These are phyloP conservation scores for Gymnodraco acuticeps DNA, from an alignment of 2,797 vertebrate genomes.

Conservation along the genomic window DNA sequence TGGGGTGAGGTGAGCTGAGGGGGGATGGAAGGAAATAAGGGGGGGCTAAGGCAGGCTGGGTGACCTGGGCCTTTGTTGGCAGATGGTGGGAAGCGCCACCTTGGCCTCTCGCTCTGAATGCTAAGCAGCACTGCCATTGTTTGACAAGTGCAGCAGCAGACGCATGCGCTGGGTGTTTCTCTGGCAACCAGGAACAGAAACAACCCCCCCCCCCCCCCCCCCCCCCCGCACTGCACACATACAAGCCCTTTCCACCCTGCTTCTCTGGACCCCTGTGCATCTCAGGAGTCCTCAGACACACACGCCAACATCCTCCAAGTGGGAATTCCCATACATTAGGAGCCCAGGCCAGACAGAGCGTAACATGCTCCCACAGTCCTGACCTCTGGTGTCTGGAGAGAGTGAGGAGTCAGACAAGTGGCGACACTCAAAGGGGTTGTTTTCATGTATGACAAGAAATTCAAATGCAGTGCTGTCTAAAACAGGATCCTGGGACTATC, in stretches of 20 bases:
- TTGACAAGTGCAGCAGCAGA: constrained; percentile 80
- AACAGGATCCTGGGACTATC: not conserved
- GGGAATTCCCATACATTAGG: constrained; percentile 63
- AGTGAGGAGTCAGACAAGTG: constrained; percentile 53
- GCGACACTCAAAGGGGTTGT: constrained; percentile 36
- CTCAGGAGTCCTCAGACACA: constrained; percentile 39
- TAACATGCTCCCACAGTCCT: constrained; percentile 49
- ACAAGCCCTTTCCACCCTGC: constrained; percentile 15
- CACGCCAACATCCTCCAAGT: constrained; percentile 41
- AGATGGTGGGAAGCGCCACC: constrained; percentile 86
- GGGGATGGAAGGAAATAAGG: constrained; percentile 65
- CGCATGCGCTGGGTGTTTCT: constrained; percentile 83
- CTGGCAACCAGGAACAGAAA: constrained; percentile 80
- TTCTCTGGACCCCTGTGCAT: constrained; percentile 27
- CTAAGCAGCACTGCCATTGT: constrained; percentile 88
- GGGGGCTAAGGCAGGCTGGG: constrained; percentile 67
- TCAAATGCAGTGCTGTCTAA: constrained; percentile 19
- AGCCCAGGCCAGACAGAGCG: constrained; percentile 35
- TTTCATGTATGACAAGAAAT: constrained; percentile 33
- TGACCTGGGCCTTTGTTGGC: constrained; percentile 88
- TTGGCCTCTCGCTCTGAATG: constrained; percentile 85
- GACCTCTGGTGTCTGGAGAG: constrained; percentile 48
- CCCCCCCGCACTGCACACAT: constrained; percentile 25
- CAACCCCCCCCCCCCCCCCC: constrained; percentile 53
- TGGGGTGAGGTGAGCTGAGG: constrained; percentile 63